Conservation (phyloP, 2,797 vertebrate species). For the Scyliorhinus canicula region DNA sequence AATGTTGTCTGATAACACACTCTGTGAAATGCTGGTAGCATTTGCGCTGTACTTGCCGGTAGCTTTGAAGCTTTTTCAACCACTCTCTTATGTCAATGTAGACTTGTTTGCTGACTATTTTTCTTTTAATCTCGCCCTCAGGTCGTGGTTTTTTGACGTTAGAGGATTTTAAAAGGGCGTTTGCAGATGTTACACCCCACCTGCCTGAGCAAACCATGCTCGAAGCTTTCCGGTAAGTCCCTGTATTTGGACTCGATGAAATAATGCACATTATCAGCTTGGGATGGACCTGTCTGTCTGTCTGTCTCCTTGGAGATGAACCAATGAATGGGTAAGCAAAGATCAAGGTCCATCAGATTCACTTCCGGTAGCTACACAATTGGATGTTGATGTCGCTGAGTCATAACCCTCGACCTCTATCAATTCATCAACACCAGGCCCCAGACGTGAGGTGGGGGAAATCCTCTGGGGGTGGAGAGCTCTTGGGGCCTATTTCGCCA, state of each 20-base stretch:
- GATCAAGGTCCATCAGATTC: not conserved
- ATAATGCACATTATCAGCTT: not conserved
- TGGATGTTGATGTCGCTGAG: not conserved
- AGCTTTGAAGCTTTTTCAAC: not conserved
- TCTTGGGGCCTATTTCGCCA: too few species aligned
- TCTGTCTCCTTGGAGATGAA: not conserved
- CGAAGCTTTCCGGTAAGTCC: conserved; percentile 59
- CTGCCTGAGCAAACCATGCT: conserved; percentile 55
- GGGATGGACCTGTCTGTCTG: not conserved
- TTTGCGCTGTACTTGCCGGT: not conserved
- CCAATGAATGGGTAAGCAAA: too few species aligned
- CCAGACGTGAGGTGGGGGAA: not conserved
- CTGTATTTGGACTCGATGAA: not conserved
- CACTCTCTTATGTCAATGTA: not conserved
- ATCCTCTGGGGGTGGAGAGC: not conserved
- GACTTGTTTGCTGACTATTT: conserved; percentile 32
- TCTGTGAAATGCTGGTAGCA: not conserved
- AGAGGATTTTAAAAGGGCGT: conserved; percentile 64
- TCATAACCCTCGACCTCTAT: not conserved
- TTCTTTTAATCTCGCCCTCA: conserved; percentile 45
- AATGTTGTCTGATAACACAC: not conserved
- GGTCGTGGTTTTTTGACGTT: conserved; percentile 60
- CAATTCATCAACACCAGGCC: not conserved
- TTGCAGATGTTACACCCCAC: conserved; percentile 53
- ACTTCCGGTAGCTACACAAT: not conserved